These are phyloP conservation scores for Palythoa grandis DNA, from an alignment of 92 coral and sea anemone genomes.

Conservation along the genomic window DNA sequence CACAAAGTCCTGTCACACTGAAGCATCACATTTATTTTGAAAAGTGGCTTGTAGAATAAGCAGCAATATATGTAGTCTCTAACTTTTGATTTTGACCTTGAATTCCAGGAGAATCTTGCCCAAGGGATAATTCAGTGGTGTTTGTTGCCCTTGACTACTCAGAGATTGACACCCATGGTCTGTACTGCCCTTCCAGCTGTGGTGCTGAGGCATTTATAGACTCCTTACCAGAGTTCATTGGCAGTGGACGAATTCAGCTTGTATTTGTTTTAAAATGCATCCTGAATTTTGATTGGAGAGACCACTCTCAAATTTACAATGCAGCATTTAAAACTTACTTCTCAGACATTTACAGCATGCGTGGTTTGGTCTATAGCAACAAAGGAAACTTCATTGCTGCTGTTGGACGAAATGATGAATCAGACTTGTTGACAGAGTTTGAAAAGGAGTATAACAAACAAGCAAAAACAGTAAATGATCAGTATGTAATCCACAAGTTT, in stretches of 20 bases:
- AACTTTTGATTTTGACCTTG: background rate
- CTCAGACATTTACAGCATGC: background rate
- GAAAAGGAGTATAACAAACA: background rate
- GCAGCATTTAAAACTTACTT: constrained; percentile 22
- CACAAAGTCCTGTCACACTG: too few relatives aligned
- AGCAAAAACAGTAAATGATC: background rate
- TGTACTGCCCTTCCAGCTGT: constrained; percentile 28
- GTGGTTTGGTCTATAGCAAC: background rate
- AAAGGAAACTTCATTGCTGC: constrained; percentile 42
- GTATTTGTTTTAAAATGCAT: constrained; percentile 44
- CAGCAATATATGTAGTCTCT: background rate
- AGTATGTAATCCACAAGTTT: constrained; percentile 14
- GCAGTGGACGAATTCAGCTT: constrained; percentile 36
- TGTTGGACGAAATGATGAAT: constrained; percentile 29
- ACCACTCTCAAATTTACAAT: constrained; percentile 8
- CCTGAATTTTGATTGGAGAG: constrained; percentile 15
- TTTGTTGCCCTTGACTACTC: constrained; percentile 39
- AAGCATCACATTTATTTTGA: too few relatives aligned
- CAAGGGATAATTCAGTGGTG: constrained; percentile 18
- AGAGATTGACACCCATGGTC: constrained; percentile 12
- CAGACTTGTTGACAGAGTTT: constrained; percentile 19
- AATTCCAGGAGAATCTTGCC: constrained; percentile 15
- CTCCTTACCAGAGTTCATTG: constrained; percentile 1
- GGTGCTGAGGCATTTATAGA: constrained; percentile 21
- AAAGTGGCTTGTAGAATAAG: too few relatives aligned